phyloP scores from a whole-genome alignment of 1,140 invertebrate species.

The Cherax destructor region DNA sequence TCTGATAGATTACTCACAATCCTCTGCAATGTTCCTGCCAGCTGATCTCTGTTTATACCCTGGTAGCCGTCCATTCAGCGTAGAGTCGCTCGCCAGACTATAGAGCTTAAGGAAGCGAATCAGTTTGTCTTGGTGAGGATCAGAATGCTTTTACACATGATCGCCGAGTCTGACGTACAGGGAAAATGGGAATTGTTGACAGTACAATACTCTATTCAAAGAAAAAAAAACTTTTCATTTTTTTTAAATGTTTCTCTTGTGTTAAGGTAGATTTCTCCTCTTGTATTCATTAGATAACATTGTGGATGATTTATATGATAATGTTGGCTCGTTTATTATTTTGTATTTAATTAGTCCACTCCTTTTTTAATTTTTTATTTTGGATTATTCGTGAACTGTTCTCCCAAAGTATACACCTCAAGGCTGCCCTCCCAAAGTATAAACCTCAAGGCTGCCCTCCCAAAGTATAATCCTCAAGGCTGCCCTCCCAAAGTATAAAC shows the following conservation, averaged over 20 bases:
- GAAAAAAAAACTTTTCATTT: not conserved
- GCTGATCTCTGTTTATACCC: constrained; percentile 29
- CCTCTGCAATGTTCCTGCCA: constrained; percentile 48
- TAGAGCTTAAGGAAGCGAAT: not conserved
- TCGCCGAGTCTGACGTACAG: no score
- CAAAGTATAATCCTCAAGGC: no score
- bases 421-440: no score
- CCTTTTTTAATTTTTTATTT: no score
- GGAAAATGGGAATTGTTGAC: not conserved
- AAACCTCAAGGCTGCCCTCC: no score
- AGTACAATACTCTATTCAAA: not conserved
- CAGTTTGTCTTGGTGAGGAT: not conserved
- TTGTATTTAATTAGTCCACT: no score
- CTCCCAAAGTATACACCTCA: no score
- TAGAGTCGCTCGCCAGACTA: not conserved
- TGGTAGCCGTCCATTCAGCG: constrained; percentile 11
- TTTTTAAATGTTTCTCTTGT: not conserved
- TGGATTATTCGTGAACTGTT: no score
- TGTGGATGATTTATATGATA: no score
- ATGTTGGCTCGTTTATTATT: no score
- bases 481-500: no score
- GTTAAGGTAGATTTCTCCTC: not conserved
- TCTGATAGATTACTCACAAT: constrained; percentile 61
- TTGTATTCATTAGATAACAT: not conserved
- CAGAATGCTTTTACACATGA: no score